phyloP scores from a whole-genome alignment of 35 echinoderm and acorn worm species.

The Apostichopus californicus region DNA sequence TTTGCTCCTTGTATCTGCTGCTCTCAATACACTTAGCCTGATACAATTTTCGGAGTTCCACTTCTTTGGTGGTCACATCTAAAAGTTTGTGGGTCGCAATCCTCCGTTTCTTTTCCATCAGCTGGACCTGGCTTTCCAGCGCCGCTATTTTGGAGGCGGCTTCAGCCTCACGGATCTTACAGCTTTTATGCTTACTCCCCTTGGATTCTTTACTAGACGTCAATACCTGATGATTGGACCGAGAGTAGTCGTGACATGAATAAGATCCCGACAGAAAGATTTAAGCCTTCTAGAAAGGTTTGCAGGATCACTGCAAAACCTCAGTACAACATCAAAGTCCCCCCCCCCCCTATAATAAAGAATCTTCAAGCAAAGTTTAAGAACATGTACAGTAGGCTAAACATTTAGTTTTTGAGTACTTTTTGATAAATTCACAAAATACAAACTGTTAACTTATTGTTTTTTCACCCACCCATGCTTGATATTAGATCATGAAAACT shows the following conservation, averaged over 20 bases:
- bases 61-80: constrained; percentile 88
- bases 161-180: constrained; percentile 45
- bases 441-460: no score
- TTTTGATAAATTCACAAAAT: no score
- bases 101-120: constrained; percentile 85
- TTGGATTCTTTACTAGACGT: constrained; percentile 33
- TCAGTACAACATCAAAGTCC: no score
- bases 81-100: constrained; percentile 87
- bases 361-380: no score
- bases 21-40: constrained; percentile 85
- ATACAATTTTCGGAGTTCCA: constrained; percentile 88
- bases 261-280: neutral
- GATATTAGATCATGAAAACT: no score
- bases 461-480: no score
- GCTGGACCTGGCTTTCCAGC: constrained; percentile 72
- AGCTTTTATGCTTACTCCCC: constrained; percentile 43
- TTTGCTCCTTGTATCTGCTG: constrained; percentile 77
- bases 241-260: constrained; percentile 29
- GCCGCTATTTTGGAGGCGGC: constrained; percentile 64
- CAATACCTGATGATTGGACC: constrained; percentile 53
- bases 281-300: no score
- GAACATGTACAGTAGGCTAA: no score
- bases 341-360: no score
- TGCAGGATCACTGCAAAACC: no score
- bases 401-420: no score